Percentiles rank a stretch among this genome's conserved stretches.
These are phyloP conservation scores for Pardalotus punctatus DNA, from an alignment of 2,113 vertebrate species.

Conservation along the genomic window DNA sequence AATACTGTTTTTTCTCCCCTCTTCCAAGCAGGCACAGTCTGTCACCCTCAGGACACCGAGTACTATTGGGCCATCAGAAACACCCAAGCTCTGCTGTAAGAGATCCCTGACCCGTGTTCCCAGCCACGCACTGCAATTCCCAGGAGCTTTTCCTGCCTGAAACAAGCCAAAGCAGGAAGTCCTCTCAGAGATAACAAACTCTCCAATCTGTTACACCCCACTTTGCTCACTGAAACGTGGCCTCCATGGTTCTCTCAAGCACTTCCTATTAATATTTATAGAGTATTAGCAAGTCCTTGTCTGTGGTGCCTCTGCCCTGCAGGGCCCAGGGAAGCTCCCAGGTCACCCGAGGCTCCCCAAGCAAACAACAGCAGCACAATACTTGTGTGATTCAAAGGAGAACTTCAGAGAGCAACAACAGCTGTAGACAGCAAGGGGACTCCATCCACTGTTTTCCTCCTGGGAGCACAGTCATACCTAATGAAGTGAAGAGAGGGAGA, in stretches of 20 bases:
- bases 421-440: background rate
- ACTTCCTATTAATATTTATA: background rate
- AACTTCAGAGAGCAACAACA: background rate
- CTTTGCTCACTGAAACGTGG: accelerated
- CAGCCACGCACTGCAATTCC: background rate
- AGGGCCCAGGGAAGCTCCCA: background rate
- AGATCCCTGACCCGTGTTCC: background rate
- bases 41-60: background rate
- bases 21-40: background rate
- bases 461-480: background rate
- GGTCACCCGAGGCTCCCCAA: background rate
- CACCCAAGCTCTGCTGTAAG: background rate
- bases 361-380: background rate
- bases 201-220: accelerated
- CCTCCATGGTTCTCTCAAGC: background rate
- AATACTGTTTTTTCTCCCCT: background rate
- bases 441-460: background rate
- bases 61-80: background rate
- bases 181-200: background rate
- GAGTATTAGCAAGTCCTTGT: background rate
- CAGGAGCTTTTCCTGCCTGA: background rate
- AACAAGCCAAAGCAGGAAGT: background rate
- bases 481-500: background rate
- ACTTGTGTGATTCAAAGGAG: background rate
- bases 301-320: background rate